A percentile compares a stretch with the other conserved stretches of the same genome.
These are phyloP conservation scores for Yoshiicerus persimilis DNA, from an alignment of 1,140 invertebrate species.

Conservation along the genomic window DNA sequence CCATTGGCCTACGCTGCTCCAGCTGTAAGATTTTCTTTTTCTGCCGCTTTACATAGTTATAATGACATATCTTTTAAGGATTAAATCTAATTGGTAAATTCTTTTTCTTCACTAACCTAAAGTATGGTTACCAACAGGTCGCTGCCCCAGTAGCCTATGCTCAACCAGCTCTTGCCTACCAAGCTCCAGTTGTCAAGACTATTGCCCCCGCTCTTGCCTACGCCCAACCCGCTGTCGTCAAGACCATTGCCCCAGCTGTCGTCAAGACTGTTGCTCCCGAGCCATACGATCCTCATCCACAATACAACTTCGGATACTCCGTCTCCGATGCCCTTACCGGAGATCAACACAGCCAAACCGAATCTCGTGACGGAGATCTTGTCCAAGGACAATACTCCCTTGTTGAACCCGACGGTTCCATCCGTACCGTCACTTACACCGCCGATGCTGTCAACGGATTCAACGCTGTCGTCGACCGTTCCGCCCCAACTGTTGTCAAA, in stretches of 20 bases:
- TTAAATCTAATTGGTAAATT: not conserved
- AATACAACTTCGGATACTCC: constrained; percentile 35
- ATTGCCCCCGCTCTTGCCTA: not conserved
- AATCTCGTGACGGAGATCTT: not conserved
- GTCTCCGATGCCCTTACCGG: constrained; percentile 48
- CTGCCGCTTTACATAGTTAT: not conserved
- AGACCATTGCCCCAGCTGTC: constrained; percentile 2
- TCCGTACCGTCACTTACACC: constrained; percentile 71
- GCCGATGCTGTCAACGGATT: constrained; percentile 70
- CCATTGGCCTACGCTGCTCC: not conserved
- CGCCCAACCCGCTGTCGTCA: not conserved
- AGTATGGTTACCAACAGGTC: not conserved
- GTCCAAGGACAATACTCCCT: constrained; percentile 46
- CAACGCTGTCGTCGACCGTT: constrained; percentile 64
- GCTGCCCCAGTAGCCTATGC: too few species aligned
- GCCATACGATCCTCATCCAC: constrained; percentile 39
- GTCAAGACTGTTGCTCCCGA: constrained; percentile 27
- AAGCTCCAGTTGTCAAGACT: not conserved
- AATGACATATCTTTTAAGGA: not conserved
- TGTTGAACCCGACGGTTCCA: constrained; percentile 64
- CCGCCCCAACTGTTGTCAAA: constrained; percentile 53
- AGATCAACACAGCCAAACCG: constrained; percentile 25
- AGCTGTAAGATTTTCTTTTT: not conserved
- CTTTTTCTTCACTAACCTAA: not conserved
- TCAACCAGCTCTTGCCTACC: not conserved